Evolutionary conservation across 2,797 vertebrate genomes (phyloP).

Genomic region (Cirrhinus molitorella): DNA sequence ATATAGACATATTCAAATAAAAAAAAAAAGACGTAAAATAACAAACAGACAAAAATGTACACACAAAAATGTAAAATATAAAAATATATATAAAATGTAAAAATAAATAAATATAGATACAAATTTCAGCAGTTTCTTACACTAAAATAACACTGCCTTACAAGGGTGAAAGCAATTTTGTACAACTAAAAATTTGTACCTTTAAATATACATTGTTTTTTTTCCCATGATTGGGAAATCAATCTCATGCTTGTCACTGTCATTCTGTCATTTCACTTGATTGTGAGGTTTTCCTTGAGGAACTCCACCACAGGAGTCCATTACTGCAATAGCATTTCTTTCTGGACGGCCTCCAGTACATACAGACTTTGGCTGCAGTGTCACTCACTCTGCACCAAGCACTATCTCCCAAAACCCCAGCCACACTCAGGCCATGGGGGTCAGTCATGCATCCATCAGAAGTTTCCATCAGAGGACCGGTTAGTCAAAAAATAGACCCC

Average conservation of each 20-base stretch:
- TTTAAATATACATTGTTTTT: not conserved
- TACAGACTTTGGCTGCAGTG: conserved; percentile 65
- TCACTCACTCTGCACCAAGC: conserved; percentile 66
- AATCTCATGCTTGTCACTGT: conserved; percentile 14
- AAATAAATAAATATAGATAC: too few relatives aligned
- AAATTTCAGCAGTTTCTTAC: too few relatives aligned
- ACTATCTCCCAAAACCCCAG: conserved; percentile 72
- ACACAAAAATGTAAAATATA: too few relatives aligned
- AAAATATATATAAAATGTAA: too few relatives aligned
- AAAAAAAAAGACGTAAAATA: too few relatives aligned
- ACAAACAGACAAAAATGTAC: too few relatives aligned
- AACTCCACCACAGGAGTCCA: conserved; percentile 40
- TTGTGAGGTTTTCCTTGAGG: conserved; percentile 51
- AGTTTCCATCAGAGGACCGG: conserved; percentile 76
- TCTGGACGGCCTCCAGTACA: conserved; percentile 70
- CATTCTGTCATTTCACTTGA: conserved; percentile 13
- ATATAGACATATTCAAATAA: too few relatives aligned
- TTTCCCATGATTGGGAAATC: not conserved
- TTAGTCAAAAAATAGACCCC: conserved; percentile 83
- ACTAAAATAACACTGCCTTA: not conserved
- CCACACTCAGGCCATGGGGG: conserved; percentile 76
- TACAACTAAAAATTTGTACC: not conserved
- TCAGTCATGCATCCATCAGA: conserved; percentile 76
- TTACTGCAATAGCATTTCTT: conserved; percentile 34
- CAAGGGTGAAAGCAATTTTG: not conserved